Evolutionary conservation across 2,113 vertebrate genomes (phyloP), one percentile per base, ranked within the genome.

Genomic region (Pomatostomus ruficeps): DNA sequence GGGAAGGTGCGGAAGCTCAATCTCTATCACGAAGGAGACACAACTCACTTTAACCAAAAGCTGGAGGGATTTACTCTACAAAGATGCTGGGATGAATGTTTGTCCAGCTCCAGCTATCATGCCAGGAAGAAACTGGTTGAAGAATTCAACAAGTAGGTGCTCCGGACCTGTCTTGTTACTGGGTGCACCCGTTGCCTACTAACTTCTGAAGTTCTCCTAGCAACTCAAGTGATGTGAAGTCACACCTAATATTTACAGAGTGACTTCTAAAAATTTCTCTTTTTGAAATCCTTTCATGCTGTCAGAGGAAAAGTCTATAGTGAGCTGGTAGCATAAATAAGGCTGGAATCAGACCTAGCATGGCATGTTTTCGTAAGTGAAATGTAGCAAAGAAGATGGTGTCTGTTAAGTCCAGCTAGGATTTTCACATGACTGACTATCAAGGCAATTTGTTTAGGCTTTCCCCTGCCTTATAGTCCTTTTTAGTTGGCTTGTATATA

Each of bases 61-160:
- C 97, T 99, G 88, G 98, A 99, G 28, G 97, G 97, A 5, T 97
- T 99, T 89, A 99, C 98, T 24, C 72, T 99, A 57, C 85, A 55
- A 59, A 98, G 98, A 68, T 99, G 99, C 96, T 99, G 99, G 99
- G 98, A 99, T 9, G 98, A 99, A 62, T 99, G 99, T 74, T 89
- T 99, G 68, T 78, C 68, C 26, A 98, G 97, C 33, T 98, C 98
- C 6, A 85, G 94, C 35, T 99, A 98, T 85, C 82, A 98, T 0
- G 67, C 96, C 29, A 98, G 98, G 62, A 97, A 93, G 86, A 97
- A 67, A 4, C 91, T 97, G 11, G 82, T 99, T 9, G 98, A 98
- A 57, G 97, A 98, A n/a, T 99, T 98, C 95, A 99, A 99, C 98
- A 98, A 91, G 99, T 99, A 87, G 70, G 95, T 48, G 5, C 51